Evolutionary conservation across 2,888 invertebrate genomes (phyloP), one percentile per base, ranked within the genome.

Genomic region (Megaustenia siamemsis): DNA sequence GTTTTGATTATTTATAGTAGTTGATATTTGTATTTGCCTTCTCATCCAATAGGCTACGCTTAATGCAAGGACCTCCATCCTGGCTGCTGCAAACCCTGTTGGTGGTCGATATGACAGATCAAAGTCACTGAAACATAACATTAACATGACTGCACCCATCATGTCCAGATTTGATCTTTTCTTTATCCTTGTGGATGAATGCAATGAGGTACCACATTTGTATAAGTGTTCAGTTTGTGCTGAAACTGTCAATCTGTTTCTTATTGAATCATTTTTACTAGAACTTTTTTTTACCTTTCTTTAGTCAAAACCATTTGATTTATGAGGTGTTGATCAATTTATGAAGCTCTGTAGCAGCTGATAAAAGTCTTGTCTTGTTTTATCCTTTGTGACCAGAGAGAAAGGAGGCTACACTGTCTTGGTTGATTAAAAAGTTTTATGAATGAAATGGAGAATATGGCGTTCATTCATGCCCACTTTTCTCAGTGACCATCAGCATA

Each of bases 81-180:
- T 99, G 85, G 99, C 99, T 0, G 99, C 99, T 0, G 99, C 99
- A 0, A 99, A 99, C 95, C 99, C 99, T 0, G 96, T 98, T 53
- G 97, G 97, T n/a, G 98, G 99, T 0, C 96, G 98, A 53, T 99
- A 99, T 94, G 99, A 99, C 94, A 95, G 98, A 68, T 96, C 97
- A 0, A 98, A 97, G 93, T 97, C 98, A 0, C 95, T 99, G 6
- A 97, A 98, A 90, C 98, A 99, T 93, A 99, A 99, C 94, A 97
- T 99, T 2, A 95, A 96, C 0, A 95, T 99, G 28, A 96, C 97
- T 0, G 98, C 99, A 0, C 99, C 99, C 0, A 98, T 99, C 91
- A 99, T 99, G 99, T 99, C 99, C 0, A 96, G 99, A 89, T 99
- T 99, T 94, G 99, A 99, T 94, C 95, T 99, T 28, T 99, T 99